Conservation (phyloP, 2,113 vertebrate genomes). For the Crotalus tigris region DNA sequence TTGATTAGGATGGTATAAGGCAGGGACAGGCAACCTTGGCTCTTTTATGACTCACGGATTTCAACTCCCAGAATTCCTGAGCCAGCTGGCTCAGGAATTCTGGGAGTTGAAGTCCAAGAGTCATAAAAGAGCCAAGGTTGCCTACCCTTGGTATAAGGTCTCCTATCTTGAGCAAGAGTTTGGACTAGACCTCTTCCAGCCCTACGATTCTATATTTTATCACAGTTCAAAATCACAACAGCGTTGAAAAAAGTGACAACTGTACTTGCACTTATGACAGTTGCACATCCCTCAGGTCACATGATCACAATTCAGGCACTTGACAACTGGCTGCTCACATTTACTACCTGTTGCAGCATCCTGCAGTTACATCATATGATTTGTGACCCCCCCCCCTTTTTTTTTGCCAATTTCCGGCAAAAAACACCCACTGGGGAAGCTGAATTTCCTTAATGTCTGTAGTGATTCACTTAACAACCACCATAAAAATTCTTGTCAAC, state of each 20-base stretch:
- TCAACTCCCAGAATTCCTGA: no score
- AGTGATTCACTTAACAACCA: background rate
- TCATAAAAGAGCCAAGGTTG: no score
- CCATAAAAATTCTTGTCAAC: background rate
- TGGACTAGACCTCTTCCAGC: background rate
- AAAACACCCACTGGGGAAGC: background rate
- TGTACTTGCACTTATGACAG: background rate
- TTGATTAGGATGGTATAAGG: no score
- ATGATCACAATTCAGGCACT: background rate
- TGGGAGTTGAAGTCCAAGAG: no score
- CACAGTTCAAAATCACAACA: background rate
- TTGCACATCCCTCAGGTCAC: background rate
- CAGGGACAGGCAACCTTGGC: no score
- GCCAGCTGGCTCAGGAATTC: no score
- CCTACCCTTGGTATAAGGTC: no score
- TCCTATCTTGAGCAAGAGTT: no score
- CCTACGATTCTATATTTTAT: background rate
- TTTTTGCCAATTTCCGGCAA: background rate
- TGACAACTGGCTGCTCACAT: background rate
- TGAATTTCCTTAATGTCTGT: background rate
- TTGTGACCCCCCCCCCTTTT: background rate
- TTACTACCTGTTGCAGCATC: background rate
- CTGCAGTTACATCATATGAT: background rate
- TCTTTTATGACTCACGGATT: no score
- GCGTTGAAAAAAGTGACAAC: background rate